A percentile compares a stretch with the other conserved stretches of the same genome.
Conservation (phyloP, 2,888 invertebrate species). For the Ornithoptera alexandrae region DNA sequence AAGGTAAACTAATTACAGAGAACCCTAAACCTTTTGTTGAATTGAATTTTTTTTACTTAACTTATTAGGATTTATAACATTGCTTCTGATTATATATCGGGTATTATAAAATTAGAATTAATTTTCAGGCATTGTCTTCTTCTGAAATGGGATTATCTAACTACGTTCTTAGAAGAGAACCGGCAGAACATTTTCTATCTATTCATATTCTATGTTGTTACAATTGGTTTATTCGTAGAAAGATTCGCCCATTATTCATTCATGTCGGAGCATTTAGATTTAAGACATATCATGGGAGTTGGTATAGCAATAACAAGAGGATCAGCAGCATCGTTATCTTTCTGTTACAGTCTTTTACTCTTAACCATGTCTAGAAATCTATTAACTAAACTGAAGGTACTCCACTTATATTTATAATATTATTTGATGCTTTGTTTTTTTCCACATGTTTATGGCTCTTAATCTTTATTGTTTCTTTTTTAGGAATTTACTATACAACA, state of each 20-base stretch:
- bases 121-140: constrained; percentile 82
- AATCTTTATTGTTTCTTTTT: constrained; percentile 14
- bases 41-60: neutral
- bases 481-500: constrained; percentile 94
- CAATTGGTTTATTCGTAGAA: constrained; percentile 95
- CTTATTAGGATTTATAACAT: neutral
- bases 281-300: constrained; percentile 97
- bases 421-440: neutral
- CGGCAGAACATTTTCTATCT: constrained; percentile 97
- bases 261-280: constrained; percentile 96
- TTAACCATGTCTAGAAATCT: constrained; percentile 96
- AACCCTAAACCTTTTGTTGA: neutral
- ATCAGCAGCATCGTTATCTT: constrained; percentile 95
- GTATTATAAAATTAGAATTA: neutral
- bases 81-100: neutral
- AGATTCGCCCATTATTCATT: constrained; percentile 97
- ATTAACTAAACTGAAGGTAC: constrained; percentile 90
- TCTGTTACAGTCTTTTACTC: constrained; percentile 94
- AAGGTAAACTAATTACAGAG: constrained; percentile 48
- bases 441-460: neutral
- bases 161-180: constrained; percentile 96
- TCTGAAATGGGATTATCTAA: constrained; percentile 91
- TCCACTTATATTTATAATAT: too few relatives aligned
- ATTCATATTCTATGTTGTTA: constrained; percentile 96
- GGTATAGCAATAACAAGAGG: constrained; percentile 97